Conservation (phyloP, 2,113 vertebrate genomes). For the Trachemys scripta region DNA sequence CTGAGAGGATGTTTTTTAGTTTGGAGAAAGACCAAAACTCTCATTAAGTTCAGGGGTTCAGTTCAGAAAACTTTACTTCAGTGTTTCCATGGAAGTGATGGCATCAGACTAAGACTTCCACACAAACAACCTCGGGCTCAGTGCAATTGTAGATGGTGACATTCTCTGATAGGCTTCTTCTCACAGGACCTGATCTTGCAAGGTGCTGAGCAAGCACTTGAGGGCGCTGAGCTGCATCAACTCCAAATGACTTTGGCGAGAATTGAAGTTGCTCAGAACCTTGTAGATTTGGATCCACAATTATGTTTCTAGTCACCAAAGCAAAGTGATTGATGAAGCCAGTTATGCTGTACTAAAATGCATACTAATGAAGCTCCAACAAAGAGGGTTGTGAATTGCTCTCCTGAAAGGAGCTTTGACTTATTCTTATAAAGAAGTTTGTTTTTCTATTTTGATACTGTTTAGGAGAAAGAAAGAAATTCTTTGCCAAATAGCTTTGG, state of each 20-base stretch:
- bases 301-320: not conserved
- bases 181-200: not conserved
- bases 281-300: not conserved
- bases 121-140: not conserved
- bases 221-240: not conserved
- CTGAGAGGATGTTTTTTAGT: not conserved
- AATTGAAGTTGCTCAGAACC: not conserved
- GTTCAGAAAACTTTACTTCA: slow-evolving; percentile 16
- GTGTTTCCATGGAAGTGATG: not conserved
- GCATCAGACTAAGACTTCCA: not conserved
- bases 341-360: not conserved
- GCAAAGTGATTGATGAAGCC: not conserved
- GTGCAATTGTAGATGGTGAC: not conserved
- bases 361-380: not conserved
- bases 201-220: not conserved
- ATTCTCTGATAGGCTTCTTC: not conserved
- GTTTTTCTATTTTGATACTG: slow-evolving; percentile 26
- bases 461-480: not conserved
- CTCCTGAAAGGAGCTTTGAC: slow-evolving; percentile 28
- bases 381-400: not conserved
- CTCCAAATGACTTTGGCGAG: not conserved
- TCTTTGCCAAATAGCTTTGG: not conserved
- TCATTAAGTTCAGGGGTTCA: not conserved
- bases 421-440: slow-evolving; percentile 16
- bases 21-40: not conserved